Conservation (phyloP, 2,888 invertebrate genomes). For the Drosophila helvetica region DNA sequence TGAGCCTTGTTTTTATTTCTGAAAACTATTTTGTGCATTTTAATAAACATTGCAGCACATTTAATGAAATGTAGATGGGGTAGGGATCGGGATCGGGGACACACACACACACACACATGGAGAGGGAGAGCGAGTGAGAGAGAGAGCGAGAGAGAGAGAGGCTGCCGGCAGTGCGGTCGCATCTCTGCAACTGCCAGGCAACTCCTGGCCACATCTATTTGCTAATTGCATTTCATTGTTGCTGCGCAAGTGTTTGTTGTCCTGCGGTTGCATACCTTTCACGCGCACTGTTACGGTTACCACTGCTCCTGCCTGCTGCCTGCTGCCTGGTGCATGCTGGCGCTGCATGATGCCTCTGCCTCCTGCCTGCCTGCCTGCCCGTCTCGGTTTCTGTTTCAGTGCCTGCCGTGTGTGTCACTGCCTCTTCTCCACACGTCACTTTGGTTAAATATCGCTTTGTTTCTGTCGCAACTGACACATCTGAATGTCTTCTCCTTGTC, state of each 20-base stretch:
- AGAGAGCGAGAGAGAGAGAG: slow-evolving; percentile 11
- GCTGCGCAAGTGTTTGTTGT: slow-evolving; percentile 33
- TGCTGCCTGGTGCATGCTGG: no score
- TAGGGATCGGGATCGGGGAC: background rate
- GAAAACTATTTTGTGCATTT: slow-evolving; percentile 70
- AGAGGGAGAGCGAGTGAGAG: slow-evolving; percentile 2
- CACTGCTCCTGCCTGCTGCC: background rate
- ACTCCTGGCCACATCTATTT: slow-evolving; percentile 69
- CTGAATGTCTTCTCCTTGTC: slow-evolving; percentile 47
- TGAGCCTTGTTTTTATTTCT: slow-evolving; percentile 54
- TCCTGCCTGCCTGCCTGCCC: no score
- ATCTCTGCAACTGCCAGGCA: slow-evolving; percentile 39
- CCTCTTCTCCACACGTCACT: slow-evolving; percentile 42
- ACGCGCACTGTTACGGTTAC: slow-evolving; percentile 46
- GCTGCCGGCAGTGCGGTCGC: slow-evolving; percentile 32
- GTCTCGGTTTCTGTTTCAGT: slow-evolving; percentile 18
- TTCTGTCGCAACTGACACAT: slow-evolving; percentile 41
- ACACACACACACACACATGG: background rate
- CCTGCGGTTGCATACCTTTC: slow-evolving; percentile 62
- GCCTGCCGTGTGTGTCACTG: background rate
- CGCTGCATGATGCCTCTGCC: slow-evolving; percentile 2
- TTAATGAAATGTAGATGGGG: slow-evolving; percentile 58
- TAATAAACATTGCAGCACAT: slow-evolving; percentile 70
- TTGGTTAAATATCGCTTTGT: slow-evolving; percentile 59
- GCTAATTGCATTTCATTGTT: slow-evolving; percentile 76